Percentiles rank a stretch among this genome's conserved stretches.
Evolutionary conservation across 2,888 invertebrate species (phyloP).

Genomic region (Caenorhabditis zanzibari): DNA sequence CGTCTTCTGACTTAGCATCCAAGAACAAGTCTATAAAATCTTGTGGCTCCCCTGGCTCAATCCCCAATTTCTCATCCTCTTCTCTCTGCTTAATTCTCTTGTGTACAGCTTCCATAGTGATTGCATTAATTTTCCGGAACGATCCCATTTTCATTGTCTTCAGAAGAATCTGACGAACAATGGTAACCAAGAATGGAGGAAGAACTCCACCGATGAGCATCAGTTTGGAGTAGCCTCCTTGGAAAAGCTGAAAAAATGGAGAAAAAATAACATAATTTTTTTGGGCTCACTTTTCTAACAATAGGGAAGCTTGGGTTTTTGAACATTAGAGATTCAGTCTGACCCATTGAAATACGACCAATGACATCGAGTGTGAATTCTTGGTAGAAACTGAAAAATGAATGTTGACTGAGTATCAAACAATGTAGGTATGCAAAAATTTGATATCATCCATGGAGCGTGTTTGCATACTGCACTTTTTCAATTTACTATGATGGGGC

Average conservation of each 20-base stretch:
- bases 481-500: no score
- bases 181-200: conserved; percentile 16
- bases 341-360: conserved; percentile 72
- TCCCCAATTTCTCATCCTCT: conserved; percentile 40
- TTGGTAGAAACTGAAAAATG: conserved; percentile 66
- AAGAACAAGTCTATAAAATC: conserved; percentile 78
- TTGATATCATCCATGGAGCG: no score
- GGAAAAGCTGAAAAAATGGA: conserved; percentile 2
- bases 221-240: conserved; percentile 9
- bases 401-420: no score
- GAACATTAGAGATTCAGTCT: conserved; percentile 52
- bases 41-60: conserved; percentile 50
- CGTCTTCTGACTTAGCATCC: conserved; percentile 68
- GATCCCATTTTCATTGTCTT: conserved; percentile 20
- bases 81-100: conserved; percentile 59
- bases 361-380: conserved; percentile 75
- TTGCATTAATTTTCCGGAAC: conserved; percentile 23
- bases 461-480: no score
- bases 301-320: conserved; percentile 19
- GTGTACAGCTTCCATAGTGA: conserved; percentile 32
- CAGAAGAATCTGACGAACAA: neutral
- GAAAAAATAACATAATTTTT: no score
- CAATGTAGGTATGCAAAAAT: no score
- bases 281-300: neutral
- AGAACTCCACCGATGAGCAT: conserved; percentile 9